These are phyloP conservation scores for Masnerella sp. DNA, from an alignment of 2,888 invertebrate species.

Conservation along the genomic window DNA sequence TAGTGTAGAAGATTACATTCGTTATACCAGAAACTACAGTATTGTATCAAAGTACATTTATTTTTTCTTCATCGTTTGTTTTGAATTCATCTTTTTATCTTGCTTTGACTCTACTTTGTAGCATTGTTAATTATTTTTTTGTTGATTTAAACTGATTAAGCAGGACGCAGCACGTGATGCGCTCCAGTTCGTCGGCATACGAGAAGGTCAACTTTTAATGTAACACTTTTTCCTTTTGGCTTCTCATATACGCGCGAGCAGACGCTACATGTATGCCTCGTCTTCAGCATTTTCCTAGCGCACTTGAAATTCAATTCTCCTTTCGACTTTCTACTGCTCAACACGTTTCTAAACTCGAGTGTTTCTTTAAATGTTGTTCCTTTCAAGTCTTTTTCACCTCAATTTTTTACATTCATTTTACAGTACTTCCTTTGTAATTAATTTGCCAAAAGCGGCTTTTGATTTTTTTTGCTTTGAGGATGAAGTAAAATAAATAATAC, in stretches of 20 bases:
- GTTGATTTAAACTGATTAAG: conserved; percentile 30
- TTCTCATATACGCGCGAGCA: conserved; percentile 18
- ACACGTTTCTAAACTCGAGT: conserved; percentile 47
- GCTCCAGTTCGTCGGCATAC: conserved; percentile 22
- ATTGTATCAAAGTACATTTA: conserved; percentile 15
- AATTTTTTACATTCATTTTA: conserved; percentile 25
- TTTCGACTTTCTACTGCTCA: conserved; percentile 44
- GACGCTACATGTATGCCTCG: conserved; percentile 18
- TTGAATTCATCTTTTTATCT: background rate
- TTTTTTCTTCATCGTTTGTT: conserved; percentile 1
- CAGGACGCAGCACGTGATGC: conserved; percentile 1
- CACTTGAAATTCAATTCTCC: conserved; percentile 52
- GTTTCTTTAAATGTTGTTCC: conserved; percentile 51
- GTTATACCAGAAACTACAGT: too few relatives aligned
- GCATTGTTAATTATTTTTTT: conserved; percentile 38
- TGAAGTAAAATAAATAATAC: conserved; percentile 7
- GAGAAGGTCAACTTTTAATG: conserved; percentile 40
- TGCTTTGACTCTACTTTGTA: conserved; percentile 15
- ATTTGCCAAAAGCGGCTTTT: conserved; percentile 31
- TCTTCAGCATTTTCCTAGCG: conserved; percentile 26
- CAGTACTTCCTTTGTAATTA: conserved; percentile 27
- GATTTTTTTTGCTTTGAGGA: conserved; percentile 21
- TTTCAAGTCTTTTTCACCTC: conserved; percentile 36
- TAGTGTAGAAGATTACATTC: conserved; percentile 8
- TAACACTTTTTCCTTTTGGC: conserved; percentile 16